These are phyloP conservation scores for Gisinianus flammeolus DNA, from an alignment of 2,888 invertebrate genomes.

Conservation along the genomic window DNA sequence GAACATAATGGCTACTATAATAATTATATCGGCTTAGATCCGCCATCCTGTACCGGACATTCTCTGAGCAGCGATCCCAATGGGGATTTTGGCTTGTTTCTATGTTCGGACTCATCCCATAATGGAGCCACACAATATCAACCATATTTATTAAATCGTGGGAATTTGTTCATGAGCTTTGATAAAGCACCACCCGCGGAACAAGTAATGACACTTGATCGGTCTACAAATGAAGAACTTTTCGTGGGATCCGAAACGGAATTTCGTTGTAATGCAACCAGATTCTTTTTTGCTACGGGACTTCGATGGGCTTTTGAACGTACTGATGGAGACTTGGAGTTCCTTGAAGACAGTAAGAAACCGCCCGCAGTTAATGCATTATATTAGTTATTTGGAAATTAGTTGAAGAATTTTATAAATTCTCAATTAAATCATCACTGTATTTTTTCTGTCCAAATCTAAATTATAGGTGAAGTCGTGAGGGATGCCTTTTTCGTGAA, in stretches of 20 bases:
- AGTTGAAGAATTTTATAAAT: background rate
- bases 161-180: slow-evolving; percentile 55
- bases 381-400: background rate
- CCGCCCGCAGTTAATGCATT: background rate
- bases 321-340: slow-evolving; percentile 52
- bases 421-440: background rate
- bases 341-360: slow-evolving; percentile 52
- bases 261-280: slow-evolving; percentile 54
- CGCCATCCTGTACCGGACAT: slow-evolving; percentile 45
- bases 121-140: slow-evolving; percentile 47
- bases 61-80: slow-evolving; percentile 42
- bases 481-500: slow-evolving; percentile 46
- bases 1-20: slow-evolving; percentile 44
- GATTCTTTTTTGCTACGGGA: slow-evolving; percentile 54
- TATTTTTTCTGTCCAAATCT: no score
- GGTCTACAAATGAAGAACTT: slow-evolving; percentile 46
- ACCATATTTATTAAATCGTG: slow-evolving; percentile 53
- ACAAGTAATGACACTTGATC: slow-evolving; percentile 47
- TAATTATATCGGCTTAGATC: slow-evolving; percentile 48
- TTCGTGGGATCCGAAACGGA: slow-evolving; percentile 50
- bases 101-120: slow-evolving; percentile 49
- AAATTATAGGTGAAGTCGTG: slow-evolving; percentile 45
- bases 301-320: slow-evolving; percentile 55
- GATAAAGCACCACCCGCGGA: slow-evolving; percentile 53
- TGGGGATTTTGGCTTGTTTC: slow-evolving; percentile 54